Base-by-base conservation (phyloP, 2,888 invertebrate species). In the Scaptomyza polygonia region DNA sequence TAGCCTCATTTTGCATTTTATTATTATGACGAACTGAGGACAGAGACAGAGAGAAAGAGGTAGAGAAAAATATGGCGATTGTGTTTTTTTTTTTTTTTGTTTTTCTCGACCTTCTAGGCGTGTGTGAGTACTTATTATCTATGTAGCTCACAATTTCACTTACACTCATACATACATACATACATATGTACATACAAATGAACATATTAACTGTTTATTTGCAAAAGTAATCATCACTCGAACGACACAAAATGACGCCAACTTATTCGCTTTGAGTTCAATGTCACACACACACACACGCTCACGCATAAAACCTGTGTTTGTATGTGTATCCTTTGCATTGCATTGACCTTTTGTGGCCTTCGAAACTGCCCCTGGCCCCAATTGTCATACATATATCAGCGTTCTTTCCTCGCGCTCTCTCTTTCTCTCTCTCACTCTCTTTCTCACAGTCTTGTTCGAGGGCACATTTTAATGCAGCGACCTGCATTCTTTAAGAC, bases 311-410 rank as follows among this genome's bases (percentile, higher is more conserved):
- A n/a, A n/a, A 18, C 18, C 36, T 16, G 12, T 27, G 25, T 25
- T 14, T 43, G 42, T 44, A n/a, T 36, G 16, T 16, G 55, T 59
- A 73, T 76, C 77, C 66, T 71, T 73, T 54, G 12, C 65, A 66
- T 57, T 73, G 72, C 77, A 73, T 58, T 73, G 73, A 74, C 73
- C 73, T 65, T 76, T 57, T 16, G 36, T 47, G 71, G 72, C 66
- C 72, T 76, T 76, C 72, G 58, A 42, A 54, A 48, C 27, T 56
- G 66, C 61, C 55, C 51, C 56, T 75, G 71, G 54, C 72, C 57
- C 40, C 45, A 72, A 49, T 70, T 12, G 16, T 14, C 16, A 29
- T 8, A 21, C 21, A 21, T 8, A 21, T 4, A 21, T 21, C 21
- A 21, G 21, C 21, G 25, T 25, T 25, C 51, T 25, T 25, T 4